phyloP scores from a whole-genome alignment of 2,888 invertebrate species.

The Himalopsyche anomala region DNA sequence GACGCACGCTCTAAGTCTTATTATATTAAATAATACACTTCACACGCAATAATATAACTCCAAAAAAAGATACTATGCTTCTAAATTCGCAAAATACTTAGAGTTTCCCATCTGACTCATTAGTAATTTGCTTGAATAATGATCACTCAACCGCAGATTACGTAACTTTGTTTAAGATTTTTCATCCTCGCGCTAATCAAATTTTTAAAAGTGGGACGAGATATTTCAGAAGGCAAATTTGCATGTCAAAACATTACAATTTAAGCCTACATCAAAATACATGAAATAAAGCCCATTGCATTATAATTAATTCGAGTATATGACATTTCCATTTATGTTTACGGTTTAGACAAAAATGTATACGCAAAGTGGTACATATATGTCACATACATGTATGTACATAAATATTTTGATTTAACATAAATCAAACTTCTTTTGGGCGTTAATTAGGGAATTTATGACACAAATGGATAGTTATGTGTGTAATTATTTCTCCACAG shows the following conservation, averaged over 20 bases:
- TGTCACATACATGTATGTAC: too few species aligned
- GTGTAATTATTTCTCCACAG: too few species aligned
- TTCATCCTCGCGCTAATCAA: slow-evolving; percentile 49
- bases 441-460: too few species aligned
- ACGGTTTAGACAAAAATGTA: too few species aligned
- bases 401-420: too few species aligned
- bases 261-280: not conserved
- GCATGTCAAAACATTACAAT: slow-evolving; percentile 19
- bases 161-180: slow-evolving; percentile 29
- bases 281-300: too few species aligned
- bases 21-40: not conserved
- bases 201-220: not conserved
- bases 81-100: not conserved
- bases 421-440: too few species aligned
- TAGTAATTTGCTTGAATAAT: slow-evolving; percentile 55
- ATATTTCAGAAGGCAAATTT: slow-evolving; percentile 28
- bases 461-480: too few species aligned
- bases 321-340: too few species aligned
- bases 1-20: not conserved
- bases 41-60: not conserved
- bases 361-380: too few species aligned
- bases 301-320: too few species aligned
- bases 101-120: slow-evolving; percentile 49
- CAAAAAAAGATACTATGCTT: not conserved
- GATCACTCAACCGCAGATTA: slow-evolving; percentile 54